phyloP scores from a whole-genome alignment of 2,888 invertebrate genomes.

The Falcaria lacertinaria region DNA sequence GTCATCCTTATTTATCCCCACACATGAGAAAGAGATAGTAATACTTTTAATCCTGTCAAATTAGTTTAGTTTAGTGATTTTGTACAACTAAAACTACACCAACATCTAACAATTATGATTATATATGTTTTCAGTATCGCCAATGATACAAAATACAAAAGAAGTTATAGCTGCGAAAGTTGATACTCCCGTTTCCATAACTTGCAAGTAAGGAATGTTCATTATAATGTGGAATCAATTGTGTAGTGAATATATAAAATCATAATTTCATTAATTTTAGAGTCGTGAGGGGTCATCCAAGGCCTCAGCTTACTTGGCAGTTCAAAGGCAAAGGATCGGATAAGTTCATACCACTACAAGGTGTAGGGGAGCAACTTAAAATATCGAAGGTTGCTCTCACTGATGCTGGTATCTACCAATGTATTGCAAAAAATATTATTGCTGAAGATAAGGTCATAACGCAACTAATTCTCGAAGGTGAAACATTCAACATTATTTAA shows the following conservation, averaged over 20 bases:
- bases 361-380: constrained; percentile 4
- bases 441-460: constrained; percentile 3
- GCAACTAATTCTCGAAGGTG: constrained; percentile 16
- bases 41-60: too few relatives aligned
- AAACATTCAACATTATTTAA: neutral
- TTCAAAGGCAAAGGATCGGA: constrained; percentile 4
- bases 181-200: neutral
- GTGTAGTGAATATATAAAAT: too few relatives aligned
- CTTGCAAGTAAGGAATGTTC: constrained; percentile 2
- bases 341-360: neutral
- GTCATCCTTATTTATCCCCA: too few relatives aligned
- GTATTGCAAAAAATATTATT: constrained; percentile 11
- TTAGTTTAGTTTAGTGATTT: too few relatives aligned
- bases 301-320: constrained; percentile 15
- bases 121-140: neutral
- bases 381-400: constrained; percentile 4
- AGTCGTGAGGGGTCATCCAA: constrained; percentile 11
- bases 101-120: too few relatives aligned
- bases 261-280: neutral
- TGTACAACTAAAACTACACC: too few relatives aligned
- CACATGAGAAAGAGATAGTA: too few relatives aligned
- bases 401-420: constrained; percentile 13
- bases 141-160: neutral
- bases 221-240: neutral
- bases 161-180: neutral